Percentiles rank a stretch among this genome's conserved stretches.
Conservation (phyloP, 2,888 invertebrate genomes). For the Lithophane ornitopus region DNA sequence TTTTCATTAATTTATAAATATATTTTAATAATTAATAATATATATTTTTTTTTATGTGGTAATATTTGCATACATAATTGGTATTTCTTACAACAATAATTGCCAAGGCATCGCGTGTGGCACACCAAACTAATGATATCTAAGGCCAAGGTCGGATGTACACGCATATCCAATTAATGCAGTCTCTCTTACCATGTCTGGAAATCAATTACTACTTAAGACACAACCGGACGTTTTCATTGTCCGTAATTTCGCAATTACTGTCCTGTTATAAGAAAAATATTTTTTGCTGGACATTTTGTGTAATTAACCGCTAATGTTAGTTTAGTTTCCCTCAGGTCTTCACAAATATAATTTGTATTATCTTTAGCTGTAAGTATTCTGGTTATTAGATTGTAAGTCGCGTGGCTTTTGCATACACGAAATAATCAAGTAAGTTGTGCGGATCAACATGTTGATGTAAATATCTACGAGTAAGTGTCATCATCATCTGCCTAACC, state of each 20-base stretch:
- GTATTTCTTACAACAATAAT: slow-evolving; percentile 53
- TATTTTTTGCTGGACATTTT: slow-evolving; percentile 37
- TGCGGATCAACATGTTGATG: background rate
- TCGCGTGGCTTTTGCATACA: background rate
- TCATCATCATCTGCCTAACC: no score
- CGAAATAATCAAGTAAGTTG: slow-evolving; percentile 6
- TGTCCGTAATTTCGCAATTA: slow-evolving; percentile 64
- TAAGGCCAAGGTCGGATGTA: slow-evolving; percentile 81
- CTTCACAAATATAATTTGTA: slow-evolving; percentile 33
- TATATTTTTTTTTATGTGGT: no score
- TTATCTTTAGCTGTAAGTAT: background rate
- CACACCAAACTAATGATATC: slow-evolving; percentile 68
- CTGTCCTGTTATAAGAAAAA: slow-evolving; percentile 39
- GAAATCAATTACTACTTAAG: slow-evolving; percentile 71
- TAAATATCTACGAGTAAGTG: background rate
- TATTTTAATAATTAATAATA: no score
- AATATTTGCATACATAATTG: slow-evolving; percentile 53
- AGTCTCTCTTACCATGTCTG: slow-evolving; percentile 69
- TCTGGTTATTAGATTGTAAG: background rate
- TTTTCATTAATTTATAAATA: no score
- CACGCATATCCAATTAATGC: slow-evolving; percentile 80
- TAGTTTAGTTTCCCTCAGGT: slow-evolving; percentile 14
- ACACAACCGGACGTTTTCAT: slow-evolving; percentile 67
- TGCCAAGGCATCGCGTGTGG: slow-evolving; percentile 59
- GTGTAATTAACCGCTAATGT: slow-evolving; percentile 22